Base-by-base conservation (phyloP, 2,888 invertebrate genomes). In the Dendrolimus pini region DNA sequence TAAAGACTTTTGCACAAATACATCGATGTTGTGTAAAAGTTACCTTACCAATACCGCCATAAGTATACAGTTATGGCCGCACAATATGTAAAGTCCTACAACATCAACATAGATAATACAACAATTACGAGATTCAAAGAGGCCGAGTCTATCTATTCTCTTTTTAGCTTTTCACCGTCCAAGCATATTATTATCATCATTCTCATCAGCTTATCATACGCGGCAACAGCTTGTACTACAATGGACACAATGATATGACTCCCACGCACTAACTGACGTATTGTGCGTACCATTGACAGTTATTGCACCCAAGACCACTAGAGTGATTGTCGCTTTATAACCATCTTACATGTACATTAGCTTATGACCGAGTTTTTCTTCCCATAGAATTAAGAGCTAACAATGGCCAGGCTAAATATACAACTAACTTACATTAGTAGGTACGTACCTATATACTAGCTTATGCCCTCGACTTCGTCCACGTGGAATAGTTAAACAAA, bases 191-290 rank as follows among this genome's bases (percentile, higher is more conserved):
- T 30, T 30, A 66, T 67, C 60, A 57, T 12, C 42, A 55, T 62
- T 68, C 61, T 63, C 62, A 65, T 63, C 67, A 64, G 67, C 65
- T 71, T 71, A 72, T 68, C 66, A 68, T 69, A 70, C 65, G 65
- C 65, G 60, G 62, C 67, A 65, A 68, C 65, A 66, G 65, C 65
- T 66, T 65, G 58, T 65, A 63, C 64, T 59, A 66, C 71, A 70
- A 68, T 67, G 63, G 63, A 63, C 64, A 80, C 77, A 84, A 83
- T 80, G 68, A 72, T 59, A 61, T 62, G 59, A 71, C 79, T 85
- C 85, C 85, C 83, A 85, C 84, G 78, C 82, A 72, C 66, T 72
- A 69, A 70, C 68, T 69, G 65, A 70, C 70, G 71, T 73, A 72
- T 77, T 78, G 77, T 77, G 77, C 74, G 72, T 71, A 67, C 66